A percentile compares a stretch with the other conserved stretches of the same genome.
These are phyloP conservation scores for Epinotia brunnichana DNA, from an alignment of 2,888 invertebrate genomes.

Conservation along the genomic window DNA sequence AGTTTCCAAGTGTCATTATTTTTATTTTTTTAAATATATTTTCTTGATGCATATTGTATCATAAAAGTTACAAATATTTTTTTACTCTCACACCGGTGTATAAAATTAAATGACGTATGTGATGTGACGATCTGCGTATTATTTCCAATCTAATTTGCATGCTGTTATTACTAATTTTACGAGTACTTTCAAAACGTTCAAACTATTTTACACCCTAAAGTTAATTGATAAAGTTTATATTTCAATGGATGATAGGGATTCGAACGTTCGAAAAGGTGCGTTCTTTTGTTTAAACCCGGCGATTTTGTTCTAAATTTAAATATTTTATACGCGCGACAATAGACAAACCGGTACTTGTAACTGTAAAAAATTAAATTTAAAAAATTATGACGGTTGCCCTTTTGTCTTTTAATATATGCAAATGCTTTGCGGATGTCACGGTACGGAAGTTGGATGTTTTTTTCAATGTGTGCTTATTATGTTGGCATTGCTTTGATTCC, in stretches of 20 bases:
- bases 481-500: conserved; percentile 52
- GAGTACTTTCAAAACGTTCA: conserved; percentile 44
- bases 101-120: conserved; percentile 29
- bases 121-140: conserved; percentile 33
- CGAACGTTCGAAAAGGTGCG: conserved; percentile 60
- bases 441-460: conserved; percentile 55
- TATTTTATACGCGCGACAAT: conserved; percentile 81
- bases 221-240: conserved; percentile 42
- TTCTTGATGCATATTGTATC: not conserved
- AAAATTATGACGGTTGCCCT: conserved; percentile 79
- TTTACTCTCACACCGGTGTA: conserved; percentile 17
- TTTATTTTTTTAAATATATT: no score
- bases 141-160: conserved; percentile 49
- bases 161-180: conserved; percentile 66
- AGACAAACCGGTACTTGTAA: conserved; percentile 82
- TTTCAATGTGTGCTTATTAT: conserved; percentile 50
- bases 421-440: conserved; percentile 71
- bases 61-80: conserved; percentile 20
- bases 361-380: conserved; percentile 82
- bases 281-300: conserved; percentile 76
- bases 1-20: no score
- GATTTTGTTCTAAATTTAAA: conserved; percentile 82
- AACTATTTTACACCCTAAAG: conserved; percentile 27
- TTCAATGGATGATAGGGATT: conserved; percentile 39
- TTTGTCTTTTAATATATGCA: conserved; percentile 79